These are phyloP conservation scores for Ophion obscuratus DNA, from an alignment of 2,888 invertebrate species.

Conservation along the genomic window DNA sequence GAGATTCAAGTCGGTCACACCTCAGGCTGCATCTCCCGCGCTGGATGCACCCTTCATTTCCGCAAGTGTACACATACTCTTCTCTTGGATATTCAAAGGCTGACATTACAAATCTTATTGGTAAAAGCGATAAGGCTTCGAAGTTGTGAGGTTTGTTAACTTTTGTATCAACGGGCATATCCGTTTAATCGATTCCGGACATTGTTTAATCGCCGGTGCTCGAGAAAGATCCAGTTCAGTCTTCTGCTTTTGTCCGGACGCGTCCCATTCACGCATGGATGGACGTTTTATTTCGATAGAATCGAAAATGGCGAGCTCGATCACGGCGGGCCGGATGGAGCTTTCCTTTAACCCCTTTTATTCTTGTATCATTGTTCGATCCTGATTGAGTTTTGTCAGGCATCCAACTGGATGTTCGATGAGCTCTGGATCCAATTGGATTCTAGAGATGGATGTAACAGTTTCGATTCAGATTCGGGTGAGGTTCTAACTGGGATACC, in stretches of 20 bases:
- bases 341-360: not conserved
- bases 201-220: slow-evolving; percentile 16
- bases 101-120: not conserved
- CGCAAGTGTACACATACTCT: slow-evolving; percentile 36
- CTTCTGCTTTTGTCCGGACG: slow-evolving; percentile 16
- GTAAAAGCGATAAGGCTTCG: not conserved
- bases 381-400: not conserved
- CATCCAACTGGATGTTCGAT: not conserved
- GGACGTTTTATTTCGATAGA: slow-evolving; percentile 32
- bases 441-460: not conserved
- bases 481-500: not conserved
- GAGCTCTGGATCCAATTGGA: not conserved
- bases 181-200: slow-evolving; percentile 54
- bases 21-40: not conserved
- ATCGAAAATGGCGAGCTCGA: slow-evolving; percentile 7
- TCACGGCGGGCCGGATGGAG: not conserved
- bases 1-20: slow-evolving; percentile 34
- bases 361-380: not conserved
- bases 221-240: slow-evolving; percentile 10
- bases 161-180: slow-evolving; percentile 50
- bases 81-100: slow-evolving; percentile 35
- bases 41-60: slow-evolving; percentile 45
- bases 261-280: not conserved
- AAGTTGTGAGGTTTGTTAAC: slow-evolving; percentile 56
- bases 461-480: not conserved